These are phyloP conservation scores for Cyrtorhinus lividipennis DNA, from an alignment of 1,140 invertebrate genomes.

Conservation along the genomic window DNA sequence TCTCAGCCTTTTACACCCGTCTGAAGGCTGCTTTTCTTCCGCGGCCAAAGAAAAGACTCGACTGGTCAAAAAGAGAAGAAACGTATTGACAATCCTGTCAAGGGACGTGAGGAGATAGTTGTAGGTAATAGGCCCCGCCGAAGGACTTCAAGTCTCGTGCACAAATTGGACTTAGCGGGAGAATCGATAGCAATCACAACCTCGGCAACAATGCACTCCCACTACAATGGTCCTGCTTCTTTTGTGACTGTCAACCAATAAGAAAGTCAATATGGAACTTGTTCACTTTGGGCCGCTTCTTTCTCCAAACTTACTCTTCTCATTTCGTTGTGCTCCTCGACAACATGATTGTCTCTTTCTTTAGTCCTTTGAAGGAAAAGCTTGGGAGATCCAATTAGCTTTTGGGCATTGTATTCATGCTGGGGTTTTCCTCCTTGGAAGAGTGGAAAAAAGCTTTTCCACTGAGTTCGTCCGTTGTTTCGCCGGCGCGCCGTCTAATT, in stretches of 20 bases:
- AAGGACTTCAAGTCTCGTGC: background rate
- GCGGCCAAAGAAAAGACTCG: background rate
- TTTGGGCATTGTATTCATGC: background rate
- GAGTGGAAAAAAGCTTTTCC: background rate
- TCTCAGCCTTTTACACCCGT: background rate
- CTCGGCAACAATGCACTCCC: conserved; percentile 1
- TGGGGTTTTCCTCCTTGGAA: background rate
- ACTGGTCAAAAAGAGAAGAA: background rate
- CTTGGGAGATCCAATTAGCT: background rate
- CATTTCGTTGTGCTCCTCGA: background rate
- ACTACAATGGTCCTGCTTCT: background rate
- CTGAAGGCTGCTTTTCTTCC: background rate
- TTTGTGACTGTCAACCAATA: conserved; percentile 8
- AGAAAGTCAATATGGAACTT: conserved; percentile 8
- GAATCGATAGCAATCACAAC: conserved; percentile 8
- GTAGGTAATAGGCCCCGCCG: conserved; percentile 1
- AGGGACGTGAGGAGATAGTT: background rate
- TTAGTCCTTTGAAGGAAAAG: background rate
- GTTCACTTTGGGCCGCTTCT: conserved; percentile 5
- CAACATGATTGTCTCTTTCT: background rate
- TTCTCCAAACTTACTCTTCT: conserved; percentile 1
- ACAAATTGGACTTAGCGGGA: conserved; percentile 5
- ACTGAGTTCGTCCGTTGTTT: background rate
- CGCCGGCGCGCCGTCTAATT: no score
- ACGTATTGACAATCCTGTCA: conserved; percentile 3